These are phyloP conservation scores for Elgaria multicarinata DNA, from an alignment of 2,113 vertebrate species.

Conservation along the genomic window DNA sequence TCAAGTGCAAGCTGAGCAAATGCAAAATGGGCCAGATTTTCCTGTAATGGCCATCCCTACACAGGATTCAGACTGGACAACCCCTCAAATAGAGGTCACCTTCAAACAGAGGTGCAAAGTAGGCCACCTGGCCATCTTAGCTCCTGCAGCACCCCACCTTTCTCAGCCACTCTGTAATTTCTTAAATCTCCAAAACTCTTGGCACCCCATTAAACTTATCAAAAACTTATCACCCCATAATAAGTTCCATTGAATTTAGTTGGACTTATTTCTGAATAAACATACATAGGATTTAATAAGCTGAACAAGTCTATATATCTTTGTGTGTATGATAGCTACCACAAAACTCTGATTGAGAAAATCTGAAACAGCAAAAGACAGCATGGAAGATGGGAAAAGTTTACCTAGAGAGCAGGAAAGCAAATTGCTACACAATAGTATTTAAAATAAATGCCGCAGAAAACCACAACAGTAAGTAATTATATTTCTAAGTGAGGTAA, in stretches of 20 bases:
- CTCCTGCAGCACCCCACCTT: background rate
- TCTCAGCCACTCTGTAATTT: background rate
- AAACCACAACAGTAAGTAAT: conserved; percentile 65
- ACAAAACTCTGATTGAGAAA: conserved; percentile 10
- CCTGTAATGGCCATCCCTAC: no score
- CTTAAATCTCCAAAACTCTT: background rate
- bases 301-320: background rate
- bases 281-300: background rate
- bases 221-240: no score
- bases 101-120: no score
- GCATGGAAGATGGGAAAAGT: conserved; percentile 23
- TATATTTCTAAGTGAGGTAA: conserved; percentile 71
- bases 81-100: no score
- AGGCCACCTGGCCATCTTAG: no score
- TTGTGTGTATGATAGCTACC: conserved; percentile 5
- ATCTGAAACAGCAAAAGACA: conserved; percentile 21
- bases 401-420: conserved; percentile 45
- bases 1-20: no score
- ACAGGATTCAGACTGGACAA: no score
- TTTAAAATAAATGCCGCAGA: conserved; percentile 49
- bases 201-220: no score
- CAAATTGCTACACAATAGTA: conserved; percentile 27
- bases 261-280: background rate
- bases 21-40: no score
- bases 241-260: background rate